phyloP scores from a whole-genome alignment of 2,797 vertebrate genomes.

The Myotis daubentonii region DNA sequence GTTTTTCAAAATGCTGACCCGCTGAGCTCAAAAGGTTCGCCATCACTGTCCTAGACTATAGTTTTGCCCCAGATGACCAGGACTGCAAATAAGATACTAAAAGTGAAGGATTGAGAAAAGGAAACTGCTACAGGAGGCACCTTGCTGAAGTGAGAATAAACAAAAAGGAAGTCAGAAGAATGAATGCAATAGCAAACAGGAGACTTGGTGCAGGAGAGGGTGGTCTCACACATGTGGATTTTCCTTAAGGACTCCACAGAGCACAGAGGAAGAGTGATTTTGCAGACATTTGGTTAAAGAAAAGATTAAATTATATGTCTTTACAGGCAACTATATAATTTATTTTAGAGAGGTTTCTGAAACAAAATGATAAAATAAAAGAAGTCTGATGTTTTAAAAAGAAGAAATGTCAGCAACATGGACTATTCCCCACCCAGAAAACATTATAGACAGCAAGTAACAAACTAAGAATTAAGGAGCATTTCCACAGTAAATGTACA shows the following conservation, averaged over 20 bases:
- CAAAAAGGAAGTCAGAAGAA: not conserved
- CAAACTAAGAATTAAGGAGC: not conserved
- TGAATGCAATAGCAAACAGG: not conserved
- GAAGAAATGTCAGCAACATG: not conserved
- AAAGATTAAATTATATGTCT: not conserved
- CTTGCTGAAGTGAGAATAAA: not conserved
- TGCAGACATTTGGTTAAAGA: not conserved
- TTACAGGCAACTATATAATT: not conserved
- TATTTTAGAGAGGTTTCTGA: not conserved
- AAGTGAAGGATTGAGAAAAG: not conserved
- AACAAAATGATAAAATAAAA: not conserved
- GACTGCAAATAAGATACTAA: not conserved
- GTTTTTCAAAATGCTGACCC: no score
- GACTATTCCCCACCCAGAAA: not conserved
- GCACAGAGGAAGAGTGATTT: not conserved
- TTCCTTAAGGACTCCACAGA: not conserved
- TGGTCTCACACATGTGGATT: not conserved
- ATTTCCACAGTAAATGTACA: not conserved
- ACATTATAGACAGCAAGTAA: not conserved
- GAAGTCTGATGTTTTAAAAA: not conserved
- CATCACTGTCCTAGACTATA: not conserved
- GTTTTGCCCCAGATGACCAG: not conserved
- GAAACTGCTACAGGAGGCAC: not conserved
- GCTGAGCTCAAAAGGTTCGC: no score
- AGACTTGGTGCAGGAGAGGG: not conserved